These are phyloP conservation scores for Takifugu bimaculatus DNA, from an alignment of 2,113 vertebrate species.

Conservation along the genomic window DNA sequence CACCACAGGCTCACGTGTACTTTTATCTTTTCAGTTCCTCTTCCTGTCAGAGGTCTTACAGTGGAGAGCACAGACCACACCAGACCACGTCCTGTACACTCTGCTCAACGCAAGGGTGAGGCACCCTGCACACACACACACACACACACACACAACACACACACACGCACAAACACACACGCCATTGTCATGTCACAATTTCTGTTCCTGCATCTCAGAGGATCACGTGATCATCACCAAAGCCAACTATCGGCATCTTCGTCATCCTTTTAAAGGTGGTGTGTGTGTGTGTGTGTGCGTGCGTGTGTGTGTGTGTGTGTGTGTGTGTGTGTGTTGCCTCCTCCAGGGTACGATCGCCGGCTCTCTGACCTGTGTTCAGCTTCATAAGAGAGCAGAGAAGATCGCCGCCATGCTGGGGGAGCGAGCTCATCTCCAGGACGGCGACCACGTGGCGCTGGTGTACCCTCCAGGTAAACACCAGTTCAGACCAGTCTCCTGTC, in stretches of 20 bases:
- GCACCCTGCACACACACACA: background rate
- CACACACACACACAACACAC: slow-evolving; percentile 8
- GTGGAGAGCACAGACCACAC: slow-evolving; percentile 96
- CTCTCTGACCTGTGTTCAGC: slow-evolving; percentile 90
- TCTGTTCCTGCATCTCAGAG: too few species aligned
- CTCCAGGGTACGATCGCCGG: slow-evolving; percentile 87
- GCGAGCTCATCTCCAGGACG: slow-evolving; percentile 87
- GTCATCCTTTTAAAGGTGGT: background rate
- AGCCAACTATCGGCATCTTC: too few species aligned
- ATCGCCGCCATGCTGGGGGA: slow-evolving; percentile 91
- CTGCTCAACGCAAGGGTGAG: slow-evolving; percentile 87
- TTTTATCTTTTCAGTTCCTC: slow-evolving; percentile 81
- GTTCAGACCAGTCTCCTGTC: background rate
- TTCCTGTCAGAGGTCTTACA: slow-evolving; percentile 96
- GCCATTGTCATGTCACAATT: background rate
- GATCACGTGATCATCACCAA: too few species aligned
- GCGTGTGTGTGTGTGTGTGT: background rate
- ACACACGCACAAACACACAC: background rate
- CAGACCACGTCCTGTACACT: slow-evolving; percentile 93
- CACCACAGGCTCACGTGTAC: background rate
- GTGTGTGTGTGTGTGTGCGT: background rate
- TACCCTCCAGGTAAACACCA: slow-evolving; percentile 87
- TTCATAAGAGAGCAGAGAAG: slow-evolving; percentile 96
- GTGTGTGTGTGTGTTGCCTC: background rate
- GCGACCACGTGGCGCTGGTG: slow-evolving; percentile 93